Evolutionary conservation across 1,140 invertebrate genomes (phyloP).

Genomic region (Drosophila tsacasi): DNA sequence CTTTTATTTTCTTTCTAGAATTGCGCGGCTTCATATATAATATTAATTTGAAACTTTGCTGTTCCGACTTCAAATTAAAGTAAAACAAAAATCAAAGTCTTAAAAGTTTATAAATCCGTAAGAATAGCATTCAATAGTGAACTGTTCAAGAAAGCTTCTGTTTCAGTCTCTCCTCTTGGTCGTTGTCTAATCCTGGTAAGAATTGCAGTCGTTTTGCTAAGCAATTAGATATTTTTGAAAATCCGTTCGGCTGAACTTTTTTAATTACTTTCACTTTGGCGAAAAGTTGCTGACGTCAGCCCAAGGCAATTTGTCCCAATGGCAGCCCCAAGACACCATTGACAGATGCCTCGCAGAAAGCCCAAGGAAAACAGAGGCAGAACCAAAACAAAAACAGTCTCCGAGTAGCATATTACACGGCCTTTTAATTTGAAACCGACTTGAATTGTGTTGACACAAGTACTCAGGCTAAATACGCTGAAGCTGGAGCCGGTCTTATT

Average conservation of each 20-base stretch:
- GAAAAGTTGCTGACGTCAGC: conserved; percentile 37
- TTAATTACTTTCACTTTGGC: conserved; percentile 58
- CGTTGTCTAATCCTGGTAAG: background rate
- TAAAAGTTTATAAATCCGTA: background rate
- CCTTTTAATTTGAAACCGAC: conserved; percentile 58
- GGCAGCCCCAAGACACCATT: conserved; percentile 35
- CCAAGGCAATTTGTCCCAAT: conserved; percentile 34
- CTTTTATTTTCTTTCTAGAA: background rate
- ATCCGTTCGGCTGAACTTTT: conserved; percentile 51
- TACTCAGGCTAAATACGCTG: conserved; percentile 38
- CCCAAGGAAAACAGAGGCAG: conserved; percentile 13
- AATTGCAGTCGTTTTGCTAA: conserved; percentile 16
- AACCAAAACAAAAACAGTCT: conserved; percentile 46
- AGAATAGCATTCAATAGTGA: background rate
- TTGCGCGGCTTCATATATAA: background rate
- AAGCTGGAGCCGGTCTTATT: conserved; percentile 39
- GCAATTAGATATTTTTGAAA: conserved; percentile 51
- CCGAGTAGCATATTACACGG: conserved; percentile 30
- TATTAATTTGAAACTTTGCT: background rate
- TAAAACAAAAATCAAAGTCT: background rate
- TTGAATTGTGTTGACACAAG: conserved; percentile 61
- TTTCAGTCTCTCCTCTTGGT: background rate
- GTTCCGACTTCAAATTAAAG: background rate
- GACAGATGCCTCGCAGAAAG: conserved; percentile 28
- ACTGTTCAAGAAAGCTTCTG: background rate